phyloP scores from a whole-genome alignment of 2,797 vertebrate genomes.

The Crax fasciolata region DNA sequence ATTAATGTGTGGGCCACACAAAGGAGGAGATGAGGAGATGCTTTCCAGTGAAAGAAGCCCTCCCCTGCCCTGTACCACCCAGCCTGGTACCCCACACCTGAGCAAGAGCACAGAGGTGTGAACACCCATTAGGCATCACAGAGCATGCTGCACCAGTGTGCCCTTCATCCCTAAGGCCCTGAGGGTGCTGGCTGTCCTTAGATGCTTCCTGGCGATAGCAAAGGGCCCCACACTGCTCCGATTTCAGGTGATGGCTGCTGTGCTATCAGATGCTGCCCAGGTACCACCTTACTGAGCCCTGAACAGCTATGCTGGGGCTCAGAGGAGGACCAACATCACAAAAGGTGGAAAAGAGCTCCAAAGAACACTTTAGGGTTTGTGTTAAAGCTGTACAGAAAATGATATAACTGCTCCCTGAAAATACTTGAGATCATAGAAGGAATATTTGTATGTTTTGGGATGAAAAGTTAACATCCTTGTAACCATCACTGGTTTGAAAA shows the following conservation, averaged over 20 bases:
- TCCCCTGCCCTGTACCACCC: background rate
- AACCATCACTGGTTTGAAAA: background rate
- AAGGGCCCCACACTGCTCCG: background rate
- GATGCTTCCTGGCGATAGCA: background rate
- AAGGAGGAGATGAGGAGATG: background rate
- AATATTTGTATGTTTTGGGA: background rate
- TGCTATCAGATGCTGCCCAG: background rate
- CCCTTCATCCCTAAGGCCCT: background rate
- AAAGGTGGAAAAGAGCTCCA: background rate
- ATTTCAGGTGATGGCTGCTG: rapidly evolving
- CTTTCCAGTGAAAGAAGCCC: background rate
- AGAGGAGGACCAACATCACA: background rate
- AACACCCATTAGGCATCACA: background rate
- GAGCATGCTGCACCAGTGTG: rapidly evolving
- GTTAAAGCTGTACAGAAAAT: background rate
- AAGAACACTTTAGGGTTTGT: rapidly evolving
- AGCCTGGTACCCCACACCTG: rapidly evolving
- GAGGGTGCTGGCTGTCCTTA: background rate
- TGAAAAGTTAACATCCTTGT: background rate
- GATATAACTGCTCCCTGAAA: background rate
- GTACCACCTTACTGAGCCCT: background rate
- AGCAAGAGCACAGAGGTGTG: background rate
- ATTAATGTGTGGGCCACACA: rapidly evolving
- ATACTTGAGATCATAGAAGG: background rate
- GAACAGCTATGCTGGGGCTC: background rate